Percentiles rank a stretch among this genome's conserved stretches.
These are phyloP conservation scores for Dioctria linearis DNA, from an alignment of 2,888 invertebrate genomes.

Conservation along the genomic window DNA sequence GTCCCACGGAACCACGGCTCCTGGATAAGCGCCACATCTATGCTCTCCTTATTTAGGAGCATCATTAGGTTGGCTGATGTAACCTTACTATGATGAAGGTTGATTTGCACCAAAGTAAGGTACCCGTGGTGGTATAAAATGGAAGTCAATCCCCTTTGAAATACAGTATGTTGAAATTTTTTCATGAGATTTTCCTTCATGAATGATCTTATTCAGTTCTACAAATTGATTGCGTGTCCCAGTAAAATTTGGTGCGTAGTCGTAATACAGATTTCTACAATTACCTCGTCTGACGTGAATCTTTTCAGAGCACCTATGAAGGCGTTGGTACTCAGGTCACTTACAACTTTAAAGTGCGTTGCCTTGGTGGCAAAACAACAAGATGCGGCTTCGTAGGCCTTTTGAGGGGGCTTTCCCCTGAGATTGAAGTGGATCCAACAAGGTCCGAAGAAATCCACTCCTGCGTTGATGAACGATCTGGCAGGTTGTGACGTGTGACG, in stretches of 20 bases:
- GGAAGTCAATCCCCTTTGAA: neutral
- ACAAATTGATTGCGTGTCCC: constrained; percentile 24
- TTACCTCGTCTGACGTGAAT: constrained; percentile 50
- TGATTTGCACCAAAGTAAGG: constrained; percentile 48
- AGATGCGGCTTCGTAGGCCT: constrained; percentile 56
- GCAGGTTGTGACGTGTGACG: constrained; percentile 18
- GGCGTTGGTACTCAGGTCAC: too few species aligned
- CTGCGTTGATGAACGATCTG: constrained; percentile 54
- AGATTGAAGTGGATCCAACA: constrained; percentile 45
- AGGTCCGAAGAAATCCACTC: constrained; percentile 54
- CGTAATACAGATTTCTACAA: constrained; percentile 38
- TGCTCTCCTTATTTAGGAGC: too few species aligned
- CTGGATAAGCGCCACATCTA: too few species aligned
- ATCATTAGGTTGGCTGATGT: too few species aligned
- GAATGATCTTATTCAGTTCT: neutral
- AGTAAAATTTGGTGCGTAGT: constrained; percentile 53
- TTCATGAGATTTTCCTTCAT: neutral
- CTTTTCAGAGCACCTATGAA: constrained; percentile 56
- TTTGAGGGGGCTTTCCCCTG: constrained; percentile 49
- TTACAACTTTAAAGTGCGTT: too few species aligned
- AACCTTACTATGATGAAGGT: too few species aligned
- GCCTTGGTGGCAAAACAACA: constrained; percentile 57
- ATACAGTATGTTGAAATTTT: neutral
- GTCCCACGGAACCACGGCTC: too few species aligned
- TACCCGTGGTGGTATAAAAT: constrained; percentile 47